Conservation (phyloP, 2,888 invertebrate species). For the Gymnoscelis rufifasciata region DNA sequence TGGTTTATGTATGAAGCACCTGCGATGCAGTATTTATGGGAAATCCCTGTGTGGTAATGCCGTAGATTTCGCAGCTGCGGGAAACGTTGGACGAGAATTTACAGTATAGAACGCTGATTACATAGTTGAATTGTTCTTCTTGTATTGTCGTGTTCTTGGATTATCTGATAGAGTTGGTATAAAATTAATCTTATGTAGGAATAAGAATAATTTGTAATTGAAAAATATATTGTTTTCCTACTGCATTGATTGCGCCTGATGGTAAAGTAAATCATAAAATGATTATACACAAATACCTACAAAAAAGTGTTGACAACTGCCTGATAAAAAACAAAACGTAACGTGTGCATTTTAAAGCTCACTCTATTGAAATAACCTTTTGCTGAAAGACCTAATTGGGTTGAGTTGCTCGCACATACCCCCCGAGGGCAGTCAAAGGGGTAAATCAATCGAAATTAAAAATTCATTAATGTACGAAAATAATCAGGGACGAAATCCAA, state of each 20-base stretch:
- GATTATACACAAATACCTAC: too few species aligned
- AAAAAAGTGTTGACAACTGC: too few species aligned
- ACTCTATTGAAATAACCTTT: slow-evolving; percentile 15
- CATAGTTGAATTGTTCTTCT: too few species aligned
- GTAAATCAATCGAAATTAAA: slow-evolving; percentile 32
- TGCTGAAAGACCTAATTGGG: slow-evolving; percentile 10
- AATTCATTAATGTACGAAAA: slow-evolving; percentile 36
- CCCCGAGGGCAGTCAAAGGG: slow-evolving; percentile 12
- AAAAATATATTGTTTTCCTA: too few species aligned
- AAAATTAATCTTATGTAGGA: too few species aligned
- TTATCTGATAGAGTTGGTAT: too few species aligned
- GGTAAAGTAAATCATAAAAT: too few species aligned
- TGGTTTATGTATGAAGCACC: slow-evolving; percentile 26
- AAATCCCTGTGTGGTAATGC: slow-evolving; percentile 38
- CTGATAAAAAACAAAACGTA: too few species aligned
- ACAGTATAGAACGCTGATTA: slow-evolving; percentile 67
- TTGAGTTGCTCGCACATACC: slow-evolving; percentile 15
- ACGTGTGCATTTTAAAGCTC: too few species aligned
- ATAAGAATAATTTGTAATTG: too few species aligned
- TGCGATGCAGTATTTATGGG: slow-evolving; percentile 27
- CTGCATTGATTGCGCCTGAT: too few species aligned
- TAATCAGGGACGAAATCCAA: slow-evolving; percentile 39
- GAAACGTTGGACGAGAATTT: slow-evolving; percentile 67
- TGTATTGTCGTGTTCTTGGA: too few species aligned
- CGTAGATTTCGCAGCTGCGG: slow-evolving; percentile 57